Percentiles rank a stretch among this genome's conserved stretches.
Conservation (phyloP, 1,140 invertebrate genomes). For the Leptinotarsa undecemlineata region DNA sequence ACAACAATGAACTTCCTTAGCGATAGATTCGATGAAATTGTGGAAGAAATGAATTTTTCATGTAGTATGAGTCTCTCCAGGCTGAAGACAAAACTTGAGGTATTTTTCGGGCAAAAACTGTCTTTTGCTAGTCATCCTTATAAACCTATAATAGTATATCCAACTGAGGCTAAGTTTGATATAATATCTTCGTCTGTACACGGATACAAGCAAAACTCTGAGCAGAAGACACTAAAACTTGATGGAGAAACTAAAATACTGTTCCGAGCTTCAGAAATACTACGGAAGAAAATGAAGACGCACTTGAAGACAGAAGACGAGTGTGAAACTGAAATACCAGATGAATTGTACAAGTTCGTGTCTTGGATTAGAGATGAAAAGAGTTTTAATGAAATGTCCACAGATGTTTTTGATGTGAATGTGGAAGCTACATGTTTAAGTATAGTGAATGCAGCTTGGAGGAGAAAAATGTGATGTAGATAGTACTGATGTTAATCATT, state of each 20-base stretch:
- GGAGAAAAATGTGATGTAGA: background rate
- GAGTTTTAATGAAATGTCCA: background rate
- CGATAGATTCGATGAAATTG: background rate
- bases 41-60: background rate
- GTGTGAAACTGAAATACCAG: background rate
- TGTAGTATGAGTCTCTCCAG: background rate
- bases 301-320: background rate
- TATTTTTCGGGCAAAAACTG: background rate
- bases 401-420: background rate
- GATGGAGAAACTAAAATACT: background rate
- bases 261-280: background rate
- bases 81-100: background rate
- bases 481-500: too few species aligned
- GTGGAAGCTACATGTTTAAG: background rate
- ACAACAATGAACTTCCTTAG: background rate
- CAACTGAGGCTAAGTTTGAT: background rate
- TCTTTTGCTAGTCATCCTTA: background rate
- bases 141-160: background rate
- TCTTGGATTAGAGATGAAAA: constrained; percentile 1
- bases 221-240: background rate
- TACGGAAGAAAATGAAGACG: background rate
- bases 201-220: background rate
- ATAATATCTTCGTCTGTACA: background rate
- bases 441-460: background rate
- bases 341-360: background rate